A percentile compares a stretch with the other conserved stretches of the same genome.
These are phyloP conservation scores for Rousettus madagascariensis DNA, from an alignment of 2,797 vertebrate genomes.

Conservation along the genomic window DNA sequence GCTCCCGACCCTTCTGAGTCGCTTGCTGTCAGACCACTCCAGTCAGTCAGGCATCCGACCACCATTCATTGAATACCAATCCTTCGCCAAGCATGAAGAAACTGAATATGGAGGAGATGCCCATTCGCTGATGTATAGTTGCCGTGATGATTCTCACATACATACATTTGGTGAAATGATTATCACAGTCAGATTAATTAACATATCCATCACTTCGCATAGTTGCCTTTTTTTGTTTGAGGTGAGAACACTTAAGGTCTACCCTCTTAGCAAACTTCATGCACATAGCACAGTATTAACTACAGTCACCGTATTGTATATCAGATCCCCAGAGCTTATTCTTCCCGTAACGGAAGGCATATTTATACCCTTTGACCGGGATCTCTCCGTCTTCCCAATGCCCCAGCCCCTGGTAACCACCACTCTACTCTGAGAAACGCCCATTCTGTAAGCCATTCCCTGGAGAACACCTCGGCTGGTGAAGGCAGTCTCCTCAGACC, in stretches of 20 bases:
- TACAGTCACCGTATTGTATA: background rate
- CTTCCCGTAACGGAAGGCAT: background rate
- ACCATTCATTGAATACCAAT: background rate
- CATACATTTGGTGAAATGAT: background rate
- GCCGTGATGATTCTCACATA: background rate
- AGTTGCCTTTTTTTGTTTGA: background rate
- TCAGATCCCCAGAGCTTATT: background rate
- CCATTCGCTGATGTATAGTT: background rate
- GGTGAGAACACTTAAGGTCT: background rate
- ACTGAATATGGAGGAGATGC: background rate
- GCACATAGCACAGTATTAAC: background rate
- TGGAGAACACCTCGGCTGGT: background rate
- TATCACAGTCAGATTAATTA: background rate
- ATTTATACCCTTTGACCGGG: background rate
- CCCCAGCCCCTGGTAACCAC: background rate
- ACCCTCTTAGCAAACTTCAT: background rate
- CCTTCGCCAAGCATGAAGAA: background rate
- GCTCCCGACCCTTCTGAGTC: background rate
- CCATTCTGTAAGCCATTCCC: background rate
- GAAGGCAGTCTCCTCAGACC: background rate
- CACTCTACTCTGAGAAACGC: background rate
- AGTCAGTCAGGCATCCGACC: background rate
- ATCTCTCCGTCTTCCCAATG: background rate
- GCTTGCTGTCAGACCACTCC: background rate
- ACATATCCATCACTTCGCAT: background rate